Evolutionary conservation across 2,113 vertebrate genomes (phyloP), one percentile per base, ranked within the genome.

Genomic region (Ramphastos sulfuratus): DNA sequence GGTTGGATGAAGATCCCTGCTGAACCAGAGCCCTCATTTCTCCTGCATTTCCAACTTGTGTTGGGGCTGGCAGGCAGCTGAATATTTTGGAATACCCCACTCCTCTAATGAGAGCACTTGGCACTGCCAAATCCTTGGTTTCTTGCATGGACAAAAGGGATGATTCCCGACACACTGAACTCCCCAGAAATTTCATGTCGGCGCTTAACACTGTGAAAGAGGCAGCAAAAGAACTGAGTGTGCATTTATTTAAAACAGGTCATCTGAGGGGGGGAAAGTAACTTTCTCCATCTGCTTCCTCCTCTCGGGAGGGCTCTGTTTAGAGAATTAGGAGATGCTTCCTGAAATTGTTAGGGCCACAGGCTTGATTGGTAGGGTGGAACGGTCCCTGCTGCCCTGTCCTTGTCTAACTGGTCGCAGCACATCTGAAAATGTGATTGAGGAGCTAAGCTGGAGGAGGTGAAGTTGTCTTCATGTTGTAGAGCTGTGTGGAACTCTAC

Each of bases 251-350:
- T 94, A 91, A 83, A 82, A 28, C 87, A 84, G 96, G 92, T 96
- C 89, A 93, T 80, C 78, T 1, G 8, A 59, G 59, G 63, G 80
- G 66, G 48, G 50, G 21, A 89, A 92, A 92, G 89, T 89, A 87
- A 96, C 96, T 96, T 96, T 96, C 94, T 95, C 94, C 91, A 96
- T 95, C 91, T 96, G 96, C 95, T 96, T 96, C 94, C 95, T 96
- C 85, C 88, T 90, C 85, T 72, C 2, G 2, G 85, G 83, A 92
- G 65, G 73, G 65, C 70, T 88, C 93, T 92, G 78, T 89, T 91
- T 82, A 67, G 85, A 88, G 73, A 80, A 63, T 59, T 90, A 70
- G 94, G 85, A 83, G 95, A 95, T 93, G 80, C 89, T 96, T 96
- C 95, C 94, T 96, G 89, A 96, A 95, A 96, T 96, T 93, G 93